Evolutionary conservation across 2,888 invertebrate species (phyloP).

Genomic region (Xanthorhoe spadicearia): DNA sequence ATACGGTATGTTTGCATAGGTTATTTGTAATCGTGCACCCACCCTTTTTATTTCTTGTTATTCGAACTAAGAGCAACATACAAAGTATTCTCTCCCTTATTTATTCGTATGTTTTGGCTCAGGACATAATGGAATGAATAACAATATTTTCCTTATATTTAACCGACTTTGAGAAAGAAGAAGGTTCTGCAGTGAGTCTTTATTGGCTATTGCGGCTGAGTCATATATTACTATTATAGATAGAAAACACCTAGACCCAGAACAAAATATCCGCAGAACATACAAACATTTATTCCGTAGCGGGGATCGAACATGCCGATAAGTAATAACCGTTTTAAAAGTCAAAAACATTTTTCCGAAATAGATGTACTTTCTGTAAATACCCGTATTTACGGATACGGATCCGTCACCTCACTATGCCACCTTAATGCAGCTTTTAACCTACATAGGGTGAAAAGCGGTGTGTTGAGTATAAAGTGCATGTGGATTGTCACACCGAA

Average conservation of each 20-base stretch:
- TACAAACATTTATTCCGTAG: no score
- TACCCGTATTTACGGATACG: background rate
- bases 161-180: no score
- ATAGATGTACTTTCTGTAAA: background rate
- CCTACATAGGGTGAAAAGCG: conserved; percentile 45
- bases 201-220: no score
- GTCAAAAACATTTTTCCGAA: no score
- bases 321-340: no score
- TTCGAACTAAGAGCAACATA: conserved; percentile 7
- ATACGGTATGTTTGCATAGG: conserved; percentile 30
- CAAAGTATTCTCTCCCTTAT: conserved; percentile 5
- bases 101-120: conserved; percentile 21
- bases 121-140: conserved; percentile 5
- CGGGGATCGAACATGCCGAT: no score
- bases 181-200: no score
- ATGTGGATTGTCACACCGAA: conserved; percentile 38
- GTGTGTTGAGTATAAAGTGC: conserved; percentile 36
- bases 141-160: conserved; percentile 1
- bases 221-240: no score
- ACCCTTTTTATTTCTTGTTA: conserved; percentile 29
- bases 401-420: conserved; percentile 8
- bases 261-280: no score
- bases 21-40: conserved; percentile 24
- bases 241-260: no score
- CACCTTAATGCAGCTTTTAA: conserved; percentile 49